phyloP scores from a whole-genome alignment of 2,797 vertebrate species.

The Typhlichthys subterraneus region DNA sequence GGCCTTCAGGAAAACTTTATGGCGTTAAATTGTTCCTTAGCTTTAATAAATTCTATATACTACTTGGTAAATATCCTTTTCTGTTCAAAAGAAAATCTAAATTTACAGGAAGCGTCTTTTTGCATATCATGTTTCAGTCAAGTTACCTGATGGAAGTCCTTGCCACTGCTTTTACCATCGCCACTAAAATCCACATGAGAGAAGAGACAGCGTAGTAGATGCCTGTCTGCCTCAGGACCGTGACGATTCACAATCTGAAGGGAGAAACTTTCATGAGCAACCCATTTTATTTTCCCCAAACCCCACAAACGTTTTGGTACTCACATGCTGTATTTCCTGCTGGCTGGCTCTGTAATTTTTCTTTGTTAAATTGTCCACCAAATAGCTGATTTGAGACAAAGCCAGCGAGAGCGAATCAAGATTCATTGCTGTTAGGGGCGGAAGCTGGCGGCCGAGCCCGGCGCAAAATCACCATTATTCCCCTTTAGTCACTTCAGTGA shows the following conservation, averaged over 20 bases:
- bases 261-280: constrained; percentile 2
- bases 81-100: not conserved
- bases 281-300: too few relatives aligned
- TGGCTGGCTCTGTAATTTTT: constrained; percentile 99
- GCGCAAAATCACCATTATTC: constrained; percentile 99
- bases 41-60: too few relatives aligned
- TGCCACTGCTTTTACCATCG: constrained; percentile 99
- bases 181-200: constrained; percentile 99
- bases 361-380: constrained; percentile 99
- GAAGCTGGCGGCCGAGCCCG: constrained; percentile 99
- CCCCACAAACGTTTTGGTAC: constrained; percentile 55
- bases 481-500: constrained; percentile 99
- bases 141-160: constrained; percentile 99
- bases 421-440: constrained; percentile 99
- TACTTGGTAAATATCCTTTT: too few relatives aligned
- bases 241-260: constrained; percentile 98
- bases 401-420: constrained; percentile 99
- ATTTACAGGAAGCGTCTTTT: not conserved
- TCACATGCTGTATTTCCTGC: constrained; percentile 99
- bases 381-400: constrained; percentile 99
- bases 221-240: constrained; percentile 99
- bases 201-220: constrained; percentile 99
- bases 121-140: not conserved
- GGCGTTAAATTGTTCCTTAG: too few relatives aligned
- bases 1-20: too few relatives aligned